These are phyloP conservation scores for Lagria hirta DNA, from an alignment of 2,888 invertebrate species.

Conservation along the genomic window DNA sequence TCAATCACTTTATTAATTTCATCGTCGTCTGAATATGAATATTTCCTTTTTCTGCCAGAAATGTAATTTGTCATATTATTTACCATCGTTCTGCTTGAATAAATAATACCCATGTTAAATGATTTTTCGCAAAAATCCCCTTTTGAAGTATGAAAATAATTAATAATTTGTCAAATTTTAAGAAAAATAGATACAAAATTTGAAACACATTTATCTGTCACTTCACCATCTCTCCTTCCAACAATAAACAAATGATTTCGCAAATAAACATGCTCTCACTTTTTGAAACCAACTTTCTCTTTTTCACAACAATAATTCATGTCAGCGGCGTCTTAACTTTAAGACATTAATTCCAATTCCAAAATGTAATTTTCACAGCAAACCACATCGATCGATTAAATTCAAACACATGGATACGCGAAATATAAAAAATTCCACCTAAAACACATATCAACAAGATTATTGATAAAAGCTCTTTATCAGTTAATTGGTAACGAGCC, in stretches of 20 bases:
- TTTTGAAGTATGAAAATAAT: not conserved
- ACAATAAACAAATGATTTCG: slow-evolving; percentile 10
- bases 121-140: slow-evolving; percentile 2
- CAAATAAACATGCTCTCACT: no score
- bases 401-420: no score
- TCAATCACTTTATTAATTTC: slow-evolving; percentile 58
- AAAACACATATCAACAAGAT: no score
- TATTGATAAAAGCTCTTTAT: no score
- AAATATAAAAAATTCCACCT: no score
- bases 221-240: not conserved
- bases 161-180: not conserved
- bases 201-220: slow-evolving; percentile 10
- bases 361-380: no score
- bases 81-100: slow-evolving; percentile 51
- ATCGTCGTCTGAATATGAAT: slow-evolving; percentile 57
- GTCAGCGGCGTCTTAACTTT: slow-evolving; percentile 21
- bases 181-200: slow-evolving; percentile 6
- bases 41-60: slow-evolving; percentile 59
- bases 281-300: slow-evolving; percentile 22
- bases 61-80: slow-evolving; percentile 55
- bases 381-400: no score
- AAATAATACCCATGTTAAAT: slow-evolving; percentile 54
- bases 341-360: no score
- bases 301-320: slow-evolving; percentile 20
- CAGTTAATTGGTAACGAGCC: no score